A percentile compares a stretch with the other conserved stretches of the same genome.
Evolutionary conservation across 2,797 vertebrate genomes (phyloP).

Genomic region (Crypturellus tataupa): DNA sequence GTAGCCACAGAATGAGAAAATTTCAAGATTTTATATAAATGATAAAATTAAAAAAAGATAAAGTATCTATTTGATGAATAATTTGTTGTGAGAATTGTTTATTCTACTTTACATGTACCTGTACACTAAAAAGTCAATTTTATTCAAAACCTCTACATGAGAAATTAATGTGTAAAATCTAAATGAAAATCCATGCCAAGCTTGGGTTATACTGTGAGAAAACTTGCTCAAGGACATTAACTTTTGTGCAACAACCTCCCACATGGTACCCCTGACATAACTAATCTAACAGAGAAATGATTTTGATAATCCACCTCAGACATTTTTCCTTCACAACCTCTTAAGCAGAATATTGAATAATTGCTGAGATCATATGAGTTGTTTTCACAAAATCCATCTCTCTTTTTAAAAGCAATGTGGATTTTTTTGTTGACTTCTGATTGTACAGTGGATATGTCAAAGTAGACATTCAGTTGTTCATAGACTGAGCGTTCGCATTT

Average conservation of each 20-base stretch:
- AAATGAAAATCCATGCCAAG: neutral
- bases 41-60: neutral
- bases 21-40: neutral
- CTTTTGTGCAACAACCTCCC: neutral
- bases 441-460: neutral
- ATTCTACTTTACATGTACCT: neutral
- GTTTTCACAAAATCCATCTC: neutral
- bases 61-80: neutral
- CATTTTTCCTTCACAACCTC: neutral
- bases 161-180: neutral
- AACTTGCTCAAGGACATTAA: neutral
- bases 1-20: neutral
- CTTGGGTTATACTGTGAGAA: neutral
- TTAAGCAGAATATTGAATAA: neutral
- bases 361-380: neutral
- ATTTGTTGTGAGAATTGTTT: neutral
- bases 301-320: neutral
- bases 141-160: neutral
- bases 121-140: neutral
- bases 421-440: neutral
- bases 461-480: neutral
- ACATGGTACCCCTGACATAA: neutral
- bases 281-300: neutral
- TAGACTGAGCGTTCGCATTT: neutral
- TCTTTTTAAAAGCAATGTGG: neutral